phyloP scores from a whole-genome alignment of 2,113 vertebrate genomes.

The Nibea coibor region DNA sequence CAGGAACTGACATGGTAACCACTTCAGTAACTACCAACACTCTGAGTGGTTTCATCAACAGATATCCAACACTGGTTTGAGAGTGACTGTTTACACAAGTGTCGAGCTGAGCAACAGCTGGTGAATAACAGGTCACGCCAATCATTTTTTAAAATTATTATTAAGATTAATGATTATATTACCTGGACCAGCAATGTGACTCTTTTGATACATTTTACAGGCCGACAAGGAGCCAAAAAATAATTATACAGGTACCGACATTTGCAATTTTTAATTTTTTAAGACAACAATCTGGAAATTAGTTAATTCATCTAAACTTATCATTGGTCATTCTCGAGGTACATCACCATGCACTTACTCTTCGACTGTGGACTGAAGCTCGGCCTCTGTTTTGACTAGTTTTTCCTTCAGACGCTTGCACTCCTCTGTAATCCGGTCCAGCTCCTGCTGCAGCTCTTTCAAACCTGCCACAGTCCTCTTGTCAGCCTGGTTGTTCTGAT shows the following conservation, averaged over 20 bases:
- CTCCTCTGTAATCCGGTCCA: constrained; percentile 83
- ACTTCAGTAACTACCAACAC: constrained; percentile 45
- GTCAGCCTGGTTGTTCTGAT: constrained; percentile 85
- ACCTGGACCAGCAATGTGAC: background rate
- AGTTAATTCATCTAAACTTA: background rate
- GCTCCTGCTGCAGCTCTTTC: constrained; percentile 84
- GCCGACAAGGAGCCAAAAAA: too few species aligned
- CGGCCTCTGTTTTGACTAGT: constrained; percentile 88
- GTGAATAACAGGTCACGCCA: background rate
- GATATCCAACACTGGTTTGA: constrained; percentile 11
- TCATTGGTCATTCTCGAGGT: background rate
- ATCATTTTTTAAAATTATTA: background rate
- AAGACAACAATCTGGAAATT: background rate
- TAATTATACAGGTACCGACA: background rate
- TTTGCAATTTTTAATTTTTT: background rate
- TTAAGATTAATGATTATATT: background rate
- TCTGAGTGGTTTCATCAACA: constrained; percentile 31
- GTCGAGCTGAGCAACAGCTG: background rate
- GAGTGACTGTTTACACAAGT: background rate
- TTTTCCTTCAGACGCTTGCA: constrained; percentile 84
- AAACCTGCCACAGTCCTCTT: constrained; percentile 79
- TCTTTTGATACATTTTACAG: background rate
- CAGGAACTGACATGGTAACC: constrained; percentile 23
- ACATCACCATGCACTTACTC: constrained; percentile 87
- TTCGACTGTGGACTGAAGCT: constrained; percentile 90